Conservation (phyloP, 2,888 invertebrate genomes). For the Syrphus vitripennis region DNA sequence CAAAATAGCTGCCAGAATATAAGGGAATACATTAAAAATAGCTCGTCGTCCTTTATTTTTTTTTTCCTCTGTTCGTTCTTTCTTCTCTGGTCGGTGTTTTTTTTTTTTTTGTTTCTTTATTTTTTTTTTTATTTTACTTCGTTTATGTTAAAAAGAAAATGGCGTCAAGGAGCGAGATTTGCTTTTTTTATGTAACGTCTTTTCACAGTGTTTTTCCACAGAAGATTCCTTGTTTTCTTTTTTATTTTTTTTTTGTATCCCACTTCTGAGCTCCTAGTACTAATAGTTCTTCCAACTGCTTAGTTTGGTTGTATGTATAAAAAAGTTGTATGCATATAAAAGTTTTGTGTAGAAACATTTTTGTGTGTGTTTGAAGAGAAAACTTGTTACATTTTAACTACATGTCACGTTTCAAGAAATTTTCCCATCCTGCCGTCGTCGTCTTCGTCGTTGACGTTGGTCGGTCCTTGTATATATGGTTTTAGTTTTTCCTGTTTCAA, state of each 20-base stretch:
- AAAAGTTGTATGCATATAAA: too few relatives aligned
- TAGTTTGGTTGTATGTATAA: background rate
- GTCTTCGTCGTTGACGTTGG: background rate
- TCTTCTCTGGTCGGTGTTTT: background rate
- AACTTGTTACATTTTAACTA: constrained; percentile 55
- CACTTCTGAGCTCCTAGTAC: background rate
- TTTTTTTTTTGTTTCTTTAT: background rate
- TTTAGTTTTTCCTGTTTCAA: constrained; percentile 52
- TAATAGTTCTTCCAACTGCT: background rate
- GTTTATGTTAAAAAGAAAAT: constrained; percentile 64
- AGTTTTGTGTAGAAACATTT: background rate
- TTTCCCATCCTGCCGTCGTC: background rate
- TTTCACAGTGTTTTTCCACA: constrained; percentile 58
- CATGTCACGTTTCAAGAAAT: constrained; percentile 64
- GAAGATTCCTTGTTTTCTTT: constrained; percentile 22
- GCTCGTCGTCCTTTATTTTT: constrained; percentile 32
- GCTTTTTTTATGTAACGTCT: constrained; percentile 68
- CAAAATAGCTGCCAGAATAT: constrained; percentile 54
- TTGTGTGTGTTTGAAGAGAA: background rate
- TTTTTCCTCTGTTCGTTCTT: constrained; percentile 12
- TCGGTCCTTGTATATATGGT: background rate
- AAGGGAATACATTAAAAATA: constrained; percentile 67
- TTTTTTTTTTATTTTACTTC: background rate
- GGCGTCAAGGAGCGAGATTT: constrained; percentile 70
- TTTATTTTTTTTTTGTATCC: background rate